Base-by-base conservation (phyloP, 1,140 invertebrate genomes). In the Limonius californicus region DNA sequence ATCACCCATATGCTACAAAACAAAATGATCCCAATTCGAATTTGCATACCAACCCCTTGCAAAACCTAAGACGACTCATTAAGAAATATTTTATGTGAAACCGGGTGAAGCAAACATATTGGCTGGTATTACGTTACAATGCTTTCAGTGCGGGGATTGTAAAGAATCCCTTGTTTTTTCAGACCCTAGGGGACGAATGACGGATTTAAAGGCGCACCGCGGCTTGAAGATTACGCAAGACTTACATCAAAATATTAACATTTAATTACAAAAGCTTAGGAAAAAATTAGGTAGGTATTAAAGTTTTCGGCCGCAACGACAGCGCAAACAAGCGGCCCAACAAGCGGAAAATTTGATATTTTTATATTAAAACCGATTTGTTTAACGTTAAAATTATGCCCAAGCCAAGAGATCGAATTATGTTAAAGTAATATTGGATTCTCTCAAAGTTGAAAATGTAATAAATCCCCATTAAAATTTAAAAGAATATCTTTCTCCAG, bases 381-480 rank as follows among this genome's bases (percentile, higher is more conserved):
- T n/a, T n/a, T n/a, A n/a, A n/a, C n/a, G n/a, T n/a, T n/a, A n/a
- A n/a, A n/a, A n/a, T n/a, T n/a, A n/a, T n/a, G n/a, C n/a, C n/a
- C n/a, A n/a, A n/a, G n/a, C n/a, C n/a, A n/a, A 18, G 8, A 50
- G 19, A 50, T 50, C 19, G 15, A 19, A 50, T 50, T 50, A 50
- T 50, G 45, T 50, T 12, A 50, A 50, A 19, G 16, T 18, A 19
- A 50, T 50, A 50, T 50, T 50, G 45, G 16, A 50, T 21, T 50
- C 45, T 19, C 2, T 19, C 7, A 11, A 50, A 50, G 45, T 50
- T 50, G 15, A 50, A 50, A 18, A 50, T 50, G 45, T 19, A 50
- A 50, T 50, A 50, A 50, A 50, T 50, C 16, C 45, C 45, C 16
- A 50, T 50, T 50, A 50, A 50, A 50, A 50, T 50, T 50, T 50